phyloP scores from a whole-genome alignment of 1,140 invertebrate species.

The Lepeophtheirus salmonis region DNA sequence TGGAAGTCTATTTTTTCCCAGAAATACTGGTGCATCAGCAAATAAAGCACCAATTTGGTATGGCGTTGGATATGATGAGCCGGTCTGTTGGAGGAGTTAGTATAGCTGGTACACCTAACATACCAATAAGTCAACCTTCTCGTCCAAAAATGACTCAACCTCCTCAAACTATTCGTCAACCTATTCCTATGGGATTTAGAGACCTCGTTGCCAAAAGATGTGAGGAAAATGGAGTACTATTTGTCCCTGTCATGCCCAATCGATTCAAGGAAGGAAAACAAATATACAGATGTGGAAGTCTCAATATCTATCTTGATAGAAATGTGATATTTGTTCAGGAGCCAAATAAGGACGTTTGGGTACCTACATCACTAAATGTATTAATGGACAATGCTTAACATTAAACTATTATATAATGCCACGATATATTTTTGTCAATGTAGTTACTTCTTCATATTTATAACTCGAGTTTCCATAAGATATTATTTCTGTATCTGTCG shows the following conservation, averaged over 20 bases:
- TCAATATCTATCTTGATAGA: constrained; percentile 57
- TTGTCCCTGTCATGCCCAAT: constrained; percentile 58
- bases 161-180: neutral
- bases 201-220: constrained; percentile 72
- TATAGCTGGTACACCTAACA: neutral
- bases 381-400: constrained; percentile 25
- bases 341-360: constrained; percentile 36
- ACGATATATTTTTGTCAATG: too few species aligned
- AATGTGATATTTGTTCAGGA: constrained; percentile 41
- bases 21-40: constrained; percentile 41
- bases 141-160: neutral
- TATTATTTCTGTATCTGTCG: too few species aligned
- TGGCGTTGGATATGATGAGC: constrained; percentile 80
- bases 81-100: constrained; percentile 38
- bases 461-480: too few species aligned
- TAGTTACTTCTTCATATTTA: too few species aligned
- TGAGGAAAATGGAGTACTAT: constrained; percentile 65
- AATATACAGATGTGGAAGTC: constrained; percentile 57
- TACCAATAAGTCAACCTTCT: neutral
- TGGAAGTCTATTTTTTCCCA: constrained; percentile 63
- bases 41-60: constrained; percentile 45
- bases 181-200: constrained; percentile 40
- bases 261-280: constrained; percentile 58
- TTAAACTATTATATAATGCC: too few species aligned
- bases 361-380: constrained; percentile 41